Evolutionary conservation across 2,113 vertebrate genomes (phyloP), one percentile per base, ranked within the genome.

Genomic region (Stictonetta naevosa): DNA sequence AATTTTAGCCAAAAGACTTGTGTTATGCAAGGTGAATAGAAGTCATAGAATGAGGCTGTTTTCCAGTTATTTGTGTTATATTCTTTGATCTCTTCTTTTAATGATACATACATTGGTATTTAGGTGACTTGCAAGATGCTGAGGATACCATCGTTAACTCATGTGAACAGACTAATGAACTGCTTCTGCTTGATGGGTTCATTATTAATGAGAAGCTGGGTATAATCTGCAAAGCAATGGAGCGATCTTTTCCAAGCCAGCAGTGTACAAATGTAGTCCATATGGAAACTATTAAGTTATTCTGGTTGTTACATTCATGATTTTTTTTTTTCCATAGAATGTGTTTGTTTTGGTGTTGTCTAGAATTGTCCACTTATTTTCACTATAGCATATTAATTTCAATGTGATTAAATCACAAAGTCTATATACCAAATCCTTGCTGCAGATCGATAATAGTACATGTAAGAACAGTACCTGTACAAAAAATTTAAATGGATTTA

Each of bases 331-430:
- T 4, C 52, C 76, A 53, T 29, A 66, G 13, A 92, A 77, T 74
- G 8, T 12, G 40, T 86, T 86, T 71, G 29, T 63, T 90, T 83
- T 55, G 25, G 6, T 80, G 44, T 8, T 69, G 55, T 88, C 20
- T 78, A 52, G 10, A 83, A 31, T 26, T 42, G 7, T 26, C 6
- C 3, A 75, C 26, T 62, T 68, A n/a, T 76, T 92, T 94, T 85
- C 63, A 73, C 22, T 76, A 17, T 33, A 66, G 3, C 11, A 4
- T 76, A 52, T 69, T 90, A 23, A 90, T 87, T 80, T 88, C 55
- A 83, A 6, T 83, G 74, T 92, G 68, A 81, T 93, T 74, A 78
- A 93, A 93, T 77, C 59, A 8, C 79, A 40, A 81, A 93, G 20
- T 89, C 38, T 69, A 29, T 73, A 69, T 85, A 4, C n/a, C 38